These are phyloP conservation scores for Drosophila equinoxialis DNA, from an alignment of 1,140 invertebrate species.

Conservation along the genomic window DNA sequence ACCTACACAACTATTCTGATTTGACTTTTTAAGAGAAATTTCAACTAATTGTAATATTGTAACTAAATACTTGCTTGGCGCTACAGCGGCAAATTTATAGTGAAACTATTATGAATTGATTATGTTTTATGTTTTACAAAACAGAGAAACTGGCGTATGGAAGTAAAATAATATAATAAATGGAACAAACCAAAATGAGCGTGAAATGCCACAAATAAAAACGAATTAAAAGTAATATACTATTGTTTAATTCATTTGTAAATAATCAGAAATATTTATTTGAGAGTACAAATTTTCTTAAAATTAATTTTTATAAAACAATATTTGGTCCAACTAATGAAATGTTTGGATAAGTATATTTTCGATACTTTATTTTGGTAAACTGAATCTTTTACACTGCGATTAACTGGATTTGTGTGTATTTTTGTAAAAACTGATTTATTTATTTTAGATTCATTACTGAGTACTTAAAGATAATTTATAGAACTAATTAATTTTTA, in stretches of 20 bases:
- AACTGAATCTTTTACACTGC: too few species aligned
- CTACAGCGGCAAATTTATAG: constrained; percentile 38
- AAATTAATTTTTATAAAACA: neutral
- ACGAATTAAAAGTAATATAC: neutral
- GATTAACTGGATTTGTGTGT: too few species aligned
- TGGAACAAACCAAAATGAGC: constrained; percentile 32
- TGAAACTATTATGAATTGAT: constrained; percentile 54
- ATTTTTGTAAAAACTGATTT: too few species aligned
- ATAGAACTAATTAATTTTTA: too few species aligned
- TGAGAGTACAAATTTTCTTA: too few species aligned
- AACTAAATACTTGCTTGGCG: constrained; percentile 24
- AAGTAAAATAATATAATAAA: constrained; percentile 12
- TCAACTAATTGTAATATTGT: constrained; percentile 24
- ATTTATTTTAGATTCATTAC: too few species aligned
- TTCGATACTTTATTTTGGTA: too few species aligned
- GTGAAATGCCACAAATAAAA: constrained; percentile 8
- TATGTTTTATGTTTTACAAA: constrained; percentile 56
- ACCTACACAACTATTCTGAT: constrained; percentile 27
- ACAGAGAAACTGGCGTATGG: constrained; percentile 4
- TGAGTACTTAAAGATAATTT: too few species aligned
- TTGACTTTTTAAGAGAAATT: constrained; percentile 20
- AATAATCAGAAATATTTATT: too few species aligned
- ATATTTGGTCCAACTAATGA: neutral
- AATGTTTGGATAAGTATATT: too few species aligned
- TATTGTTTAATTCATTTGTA: too few species aligned